Evolutionary conservation across 2,797 vertebrate species (phyloP), one percentile per base, ranked within the genome.

Genomic region (Pantherophis vulpinus): DNA sequence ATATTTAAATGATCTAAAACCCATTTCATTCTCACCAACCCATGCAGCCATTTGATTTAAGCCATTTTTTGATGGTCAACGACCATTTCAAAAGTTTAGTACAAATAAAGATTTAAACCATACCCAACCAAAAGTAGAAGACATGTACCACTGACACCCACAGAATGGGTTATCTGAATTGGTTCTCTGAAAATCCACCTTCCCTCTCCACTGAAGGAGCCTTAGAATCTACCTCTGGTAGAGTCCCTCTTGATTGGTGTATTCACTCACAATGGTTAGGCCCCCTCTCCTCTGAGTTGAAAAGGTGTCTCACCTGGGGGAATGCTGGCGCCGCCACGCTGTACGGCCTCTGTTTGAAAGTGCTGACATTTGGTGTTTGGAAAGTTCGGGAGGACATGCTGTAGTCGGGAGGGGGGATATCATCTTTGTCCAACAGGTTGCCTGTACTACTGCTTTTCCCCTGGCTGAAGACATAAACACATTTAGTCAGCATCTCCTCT

Each of bases 371-470:
- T 93, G 99, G 98, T 0, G 97, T 86, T 0, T 97, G 97, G 93
- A 98, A 98, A 96, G 98, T 98, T 4, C 98, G 98, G 42, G 98
- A 96, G 0, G 97, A 96, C 96, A 98, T 94, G 96, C 97, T 96
- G 0, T 99, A 99, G 95, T 99, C 99, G 0, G 98, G 98, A 0
- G 97, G 96, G 0, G 99, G 98, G 54, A 98, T 93, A 95, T 98
- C 98, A 0, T 99, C 99, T 94, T 99, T 98, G 97, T 99, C 99
- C 91, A 99, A 98, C 6, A 99, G 98, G 96, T 99, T 99, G 0
- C 99, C 99, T 0, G 99, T 99, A 98, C 99, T 99, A 98, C 98
- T 99, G 98, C 99, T 99, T 96, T 99, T 99, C 83, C 98, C 98
- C 25, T 98, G 98, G 96, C 99, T 99, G 96, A 56, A 97, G 89